phyloP scores from a whole-genome alignment of 2,888 invertebrate species.

The Diarsia brunnea region DNA sequence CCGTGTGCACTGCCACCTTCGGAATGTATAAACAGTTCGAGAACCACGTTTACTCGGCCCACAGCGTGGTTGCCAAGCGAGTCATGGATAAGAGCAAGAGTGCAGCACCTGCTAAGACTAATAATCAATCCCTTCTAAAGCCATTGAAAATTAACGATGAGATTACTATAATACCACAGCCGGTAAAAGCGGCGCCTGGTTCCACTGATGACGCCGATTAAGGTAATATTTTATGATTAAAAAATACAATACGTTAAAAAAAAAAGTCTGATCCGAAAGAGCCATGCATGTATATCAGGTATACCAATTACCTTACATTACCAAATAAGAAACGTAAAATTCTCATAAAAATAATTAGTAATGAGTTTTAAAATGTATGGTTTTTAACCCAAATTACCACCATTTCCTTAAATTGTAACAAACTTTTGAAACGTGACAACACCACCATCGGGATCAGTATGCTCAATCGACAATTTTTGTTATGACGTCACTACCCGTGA shows the following conservation, averaged over 20 bases:
- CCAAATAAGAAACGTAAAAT: no score
- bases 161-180: slow-evolving; percentile 97
- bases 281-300: no score
- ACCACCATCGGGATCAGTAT: no score
- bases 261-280: no score
- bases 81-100: slow-evolving; percentile 84
- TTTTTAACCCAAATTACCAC: no score
- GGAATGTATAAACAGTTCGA: slow-evolving; percentile 99
- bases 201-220: slow-evolving; percentile 76
- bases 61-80: slow-evolving; percentile 96
- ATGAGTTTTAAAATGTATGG: no score
- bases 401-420: no score
- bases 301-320: no score
- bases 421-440: no score
- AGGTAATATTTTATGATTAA: slow-evolving; percentile 67
- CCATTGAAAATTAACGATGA: slow-evolving; percentile 97
- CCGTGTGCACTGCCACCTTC: slow-evolving; percentile 98
- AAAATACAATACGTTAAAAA: not conserved
- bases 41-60: slow-evolving; percentile 98
- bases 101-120: slow-evolving; percentile 72
- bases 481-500: no score
- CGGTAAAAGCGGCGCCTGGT: slow-evolving; percentile 85
- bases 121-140: slow-evolving; percentile 89
- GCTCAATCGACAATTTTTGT: no score
- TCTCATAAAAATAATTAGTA: no score